phyloP scores from a whole-genome alignment of 2,113 vertebrate species.

The Butorides virescens region DNA sequence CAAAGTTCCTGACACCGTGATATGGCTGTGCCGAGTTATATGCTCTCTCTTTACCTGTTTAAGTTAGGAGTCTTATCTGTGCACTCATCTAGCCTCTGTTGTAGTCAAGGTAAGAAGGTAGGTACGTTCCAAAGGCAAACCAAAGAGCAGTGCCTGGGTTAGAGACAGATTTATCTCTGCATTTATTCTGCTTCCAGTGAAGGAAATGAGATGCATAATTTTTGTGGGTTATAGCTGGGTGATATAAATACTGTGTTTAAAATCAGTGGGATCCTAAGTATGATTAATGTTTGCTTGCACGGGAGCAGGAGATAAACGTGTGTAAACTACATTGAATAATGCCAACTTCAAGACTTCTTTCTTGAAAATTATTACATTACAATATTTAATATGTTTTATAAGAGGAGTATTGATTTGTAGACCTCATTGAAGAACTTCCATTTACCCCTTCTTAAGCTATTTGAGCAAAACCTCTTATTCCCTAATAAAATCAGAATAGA shows the following conservation, averaged over 20 bases:
- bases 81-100: not conserved
- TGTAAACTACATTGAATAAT: not conserved
- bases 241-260: not conserved
- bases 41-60: not conserved
- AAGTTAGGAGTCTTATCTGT: not conserved
- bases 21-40: not conserved
- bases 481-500: not conserved
- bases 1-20: not conserved
- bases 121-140: not conserved
- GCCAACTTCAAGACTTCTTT: not conserved
- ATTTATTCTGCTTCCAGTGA: not conserved
- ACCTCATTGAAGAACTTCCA: not conserved
- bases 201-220: not conserved
- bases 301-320: not conserved
- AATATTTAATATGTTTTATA: not conserved
- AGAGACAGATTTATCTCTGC: not conserved
- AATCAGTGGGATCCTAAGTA: not conserved
- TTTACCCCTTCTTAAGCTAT: not conserved
- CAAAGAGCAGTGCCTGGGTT: not conserved
- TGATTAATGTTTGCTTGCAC: not conserved
- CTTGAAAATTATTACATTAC: not conserved
- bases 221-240: not conserved
- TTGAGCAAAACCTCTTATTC: not conserved
- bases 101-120: not conserved
- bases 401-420: not conserved